Base-by-base conservation (phyloP, 2,797 vertebrate species). In the Silurus aristotelis region DNA sequence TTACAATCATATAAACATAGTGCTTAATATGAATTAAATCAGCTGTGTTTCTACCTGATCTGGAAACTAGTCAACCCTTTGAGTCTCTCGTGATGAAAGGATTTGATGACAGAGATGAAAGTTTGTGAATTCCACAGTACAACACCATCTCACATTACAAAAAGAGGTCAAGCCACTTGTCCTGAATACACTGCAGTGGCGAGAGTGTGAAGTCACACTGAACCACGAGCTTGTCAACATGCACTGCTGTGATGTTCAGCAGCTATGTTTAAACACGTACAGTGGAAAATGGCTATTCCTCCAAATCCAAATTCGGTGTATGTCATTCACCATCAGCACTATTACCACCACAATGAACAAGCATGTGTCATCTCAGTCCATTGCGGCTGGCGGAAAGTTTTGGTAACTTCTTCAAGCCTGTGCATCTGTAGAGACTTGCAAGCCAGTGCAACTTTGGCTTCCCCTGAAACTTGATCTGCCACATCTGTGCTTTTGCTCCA, bases 121-220 rank as follows among this genome's bases (percentile, higher is more conserved):
- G 94, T 95, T 95, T 92, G 92, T 73, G 92, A 94, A 95, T 95
- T 96, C 95, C 94, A 90, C 87, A 90, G 89, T 80, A 91, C 91
- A 91, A 92, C 92, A 86, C 48, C 3, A 63, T 93, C 92, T 96
- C 95, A 43, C 68, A 90, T 96, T 96, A 95, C 95, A 94, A 92
- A 94, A 89, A 85, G 85, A 94, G 95, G 95, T 96, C 95, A 95
- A 95, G 92, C 93, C 94, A 94, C 93, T 96, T 95, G 93, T 87
- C 87, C 87, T 90, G 94, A 94, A 92, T 91, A 87, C 89, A 92
- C 89, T 91, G 91, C 90, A 91, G 90, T 80, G 89, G 87, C 46
- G 27, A 88, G 87, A 88, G 91, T 89, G 84, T 84, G 84, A 89
- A 86, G 90, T 92, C 92, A 92, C 90, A 86, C 82, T 55, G 83